A percentile compares a stretch with the other conserved stretches of the same genome.
Evolutionary conservation across 2,888 invertebrate genomes (phyloP).

Genomic region (Cephus runcator): DNA sequence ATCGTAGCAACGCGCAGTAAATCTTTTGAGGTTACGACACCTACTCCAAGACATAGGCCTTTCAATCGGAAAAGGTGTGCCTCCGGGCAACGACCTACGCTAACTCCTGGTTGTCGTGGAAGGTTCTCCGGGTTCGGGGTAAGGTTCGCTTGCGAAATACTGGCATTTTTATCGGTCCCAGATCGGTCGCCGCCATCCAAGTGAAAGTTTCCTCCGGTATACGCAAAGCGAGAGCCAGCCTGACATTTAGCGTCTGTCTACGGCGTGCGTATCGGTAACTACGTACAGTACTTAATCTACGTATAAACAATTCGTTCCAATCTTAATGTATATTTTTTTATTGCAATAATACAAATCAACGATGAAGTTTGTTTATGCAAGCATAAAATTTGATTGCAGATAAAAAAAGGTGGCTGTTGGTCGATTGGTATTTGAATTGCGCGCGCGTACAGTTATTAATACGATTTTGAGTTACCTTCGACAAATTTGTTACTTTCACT

Average conservation of each 20-base stretch:
- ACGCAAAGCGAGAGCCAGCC: constrained; percentile 2
- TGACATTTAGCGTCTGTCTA: constrained; percentile 15
- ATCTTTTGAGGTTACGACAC: neutral
- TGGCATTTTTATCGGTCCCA: constrained; percentile 26
- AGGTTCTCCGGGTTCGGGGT: constrained; percentile 16
- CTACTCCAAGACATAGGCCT: neutral
- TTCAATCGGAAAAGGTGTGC: constrained; percentile 8
- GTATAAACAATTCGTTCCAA: neutral
- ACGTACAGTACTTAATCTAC: neutral
- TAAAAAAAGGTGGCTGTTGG: neutral
- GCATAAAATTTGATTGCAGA: neutral
- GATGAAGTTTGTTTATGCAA: neutral
- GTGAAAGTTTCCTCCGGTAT: constrained; percentile 28
- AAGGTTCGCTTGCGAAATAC: constrained; percentile 25
- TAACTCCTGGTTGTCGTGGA: constrained; percentile 20
- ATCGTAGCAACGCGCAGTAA: neutral
- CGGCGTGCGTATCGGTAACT: neutral
- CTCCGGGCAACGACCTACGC: constrained; percentile 36
- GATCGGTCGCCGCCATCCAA: constrained; percentile 17
- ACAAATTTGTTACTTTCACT: neutral
- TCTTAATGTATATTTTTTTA: neutral
- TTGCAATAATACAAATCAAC: neutral
- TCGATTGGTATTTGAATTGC: neutral
- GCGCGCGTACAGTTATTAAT: neutral
- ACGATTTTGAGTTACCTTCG: neutral